phyloP scores from a whole-genome alignment of 2,113 vertebrate species.

The Mustela lutreola region DNA sequence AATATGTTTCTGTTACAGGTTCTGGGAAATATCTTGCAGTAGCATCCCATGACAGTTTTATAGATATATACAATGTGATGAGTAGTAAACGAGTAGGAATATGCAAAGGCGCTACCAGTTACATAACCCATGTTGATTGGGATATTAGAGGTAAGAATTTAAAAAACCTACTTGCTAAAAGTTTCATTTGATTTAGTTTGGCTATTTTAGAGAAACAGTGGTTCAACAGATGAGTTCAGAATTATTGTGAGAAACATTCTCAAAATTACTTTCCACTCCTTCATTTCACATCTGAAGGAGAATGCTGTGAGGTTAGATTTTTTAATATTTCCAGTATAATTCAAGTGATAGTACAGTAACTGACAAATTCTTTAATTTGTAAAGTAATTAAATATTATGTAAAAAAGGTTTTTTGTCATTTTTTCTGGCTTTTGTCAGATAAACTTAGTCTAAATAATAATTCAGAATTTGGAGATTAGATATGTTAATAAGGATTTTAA shows the following conservation, averaged over 20 bases:
- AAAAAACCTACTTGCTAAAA: neutral
- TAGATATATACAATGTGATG: constrained; percentile 98
- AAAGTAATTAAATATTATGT: constrained; percentile 31
- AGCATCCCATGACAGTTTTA: constrained; percentile 96
- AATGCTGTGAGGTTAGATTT: neutral
- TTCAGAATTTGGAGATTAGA: constrained; percentile 26
- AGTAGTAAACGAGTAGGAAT: constrained; percentile 98
- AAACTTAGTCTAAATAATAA: neutral
- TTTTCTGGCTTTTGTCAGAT: constrained; percentile 13
- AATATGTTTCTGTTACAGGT: constrained; percentile 87
- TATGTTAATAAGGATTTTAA: constrained; percentile 32
- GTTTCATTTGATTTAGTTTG: neutral
- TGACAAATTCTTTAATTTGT: constrained; percentile 34
- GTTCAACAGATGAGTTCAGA: neutral
- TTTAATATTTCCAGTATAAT: neutral
- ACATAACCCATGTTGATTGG: constrained; percentile 98
- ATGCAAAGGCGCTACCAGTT: constrained; percentile 96
- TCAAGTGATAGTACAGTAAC: neutral
- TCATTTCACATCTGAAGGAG: neutral
- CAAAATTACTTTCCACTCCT: constrained; percentile 23
- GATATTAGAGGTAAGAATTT: constrained; percentile 93
- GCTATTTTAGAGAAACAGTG: neutral
- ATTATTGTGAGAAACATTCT: neutral
- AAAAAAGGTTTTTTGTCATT: neutral
- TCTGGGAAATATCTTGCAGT: constrained; percentile 97